Evolutionary conservation across 2,113 vertebrate genomes (phyloP), one percentile per base, ranked within the genome.

Genomic region (Empidonax traillii): DNA sequence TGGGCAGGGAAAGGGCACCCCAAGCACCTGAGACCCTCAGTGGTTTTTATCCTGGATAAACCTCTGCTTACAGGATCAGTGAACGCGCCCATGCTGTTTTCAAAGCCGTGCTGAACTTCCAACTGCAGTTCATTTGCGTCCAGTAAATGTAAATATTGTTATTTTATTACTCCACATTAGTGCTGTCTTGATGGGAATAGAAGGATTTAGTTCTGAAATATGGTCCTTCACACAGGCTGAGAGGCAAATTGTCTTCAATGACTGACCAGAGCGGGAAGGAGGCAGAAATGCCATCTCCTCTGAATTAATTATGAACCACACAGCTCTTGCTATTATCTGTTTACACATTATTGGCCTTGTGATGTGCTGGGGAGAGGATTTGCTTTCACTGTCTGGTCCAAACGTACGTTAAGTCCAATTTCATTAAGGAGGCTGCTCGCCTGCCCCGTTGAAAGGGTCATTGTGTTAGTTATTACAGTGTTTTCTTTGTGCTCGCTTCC

Each of bases 401-500:
- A 93, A 91, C 2, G 11, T 78, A 81, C 46, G 41, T 72, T 55
- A 87, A 89, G 96, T 89, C 93, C 94, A 91, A 73, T 91, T 95
- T 94, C 91, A 77, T 90, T 91, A 77, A 89, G 76, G 62, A 78
- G 84, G 41, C 95, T 76, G 92, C 89, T 95, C 9, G 30, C 89
- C 89, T 69, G 81, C 84, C 92, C 52, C 21, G 56, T 68, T 96
- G 90, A 96, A 97, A 95, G 94, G 83, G 90, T 95, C 93, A 95
- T 95, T 97, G 96, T 96, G 88, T 84, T 39, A 25, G 82, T 93
- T 96, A 89, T 95, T 96, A 95, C 94, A 96, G 92, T 92, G 93
- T 96, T 95, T 90, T 68, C 94, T 96, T 96, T 96, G 92, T 96
- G 79, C 85, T 96, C 25, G 0, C 90, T 95, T 73, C 47, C 92